Evolutionary conservation across 37 sponge, comb jelly and placozoan genomes (phyloP).

Genomic region (Hormiphora californensis): DNA sequence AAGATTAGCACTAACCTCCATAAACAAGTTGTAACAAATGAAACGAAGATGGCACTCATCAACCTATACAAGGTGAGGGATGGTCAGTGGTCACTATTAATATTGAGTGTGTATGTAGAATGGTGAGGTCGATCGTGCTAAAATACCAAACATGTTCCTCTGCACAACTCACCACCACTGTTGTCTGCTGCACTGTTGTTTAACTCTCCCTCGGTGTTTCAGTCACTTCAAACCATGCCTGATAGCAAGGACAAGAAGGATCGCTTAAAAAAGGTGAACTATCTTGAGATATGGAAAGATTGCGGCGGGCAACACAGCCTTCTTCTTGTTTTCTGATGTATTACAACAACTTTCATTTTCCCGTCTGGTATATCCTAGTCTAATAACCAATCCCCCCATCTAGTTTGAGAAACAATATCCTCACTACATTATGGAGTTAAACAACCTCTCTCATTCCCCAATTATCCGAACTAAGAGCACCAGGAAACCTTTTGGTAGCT

Average conservation of each 20-base stretch:
- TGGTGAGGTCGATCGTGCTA: too few species aligned
- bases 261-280: conserved; percentile 9
- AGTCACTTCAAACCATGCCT: conserved; percentile 8
- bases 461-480: conserved; percentile 45
- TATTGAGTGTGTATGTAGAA: too few species aligned
- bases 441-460: conserved; percentile 28
- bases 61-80: conserved; percentile 1
- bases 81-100: too few species aligned
- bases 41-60: neutral
- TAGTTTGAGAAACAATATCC: conserved; percentile 52
- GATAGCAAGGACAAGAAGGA: conserved; percentile 21
- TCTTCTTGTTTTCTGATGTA: too few species aligned
- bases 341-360: too few species aligned
- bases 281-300: neutral
- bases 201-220: too few species aligned
- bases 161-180: too few species aligned
- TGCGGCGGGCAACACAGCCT: too few species aligned
- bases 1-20: conserved; percentile 15
- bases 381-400: neutral
- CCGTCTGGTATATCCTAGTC: neutral
- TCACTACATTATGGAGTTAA: conserved; percentile 48
- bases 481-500: neutral
- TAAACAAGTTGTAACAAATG: conserved; percentile 2
- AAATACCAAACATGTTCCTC: too few species aligned
- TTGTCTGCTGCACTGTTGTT: too few species aligned